Evolutionary conservation across 2,797 vertebrate genomes (phyloP).

Genomic region (Sebastes iracundus): DNA sequence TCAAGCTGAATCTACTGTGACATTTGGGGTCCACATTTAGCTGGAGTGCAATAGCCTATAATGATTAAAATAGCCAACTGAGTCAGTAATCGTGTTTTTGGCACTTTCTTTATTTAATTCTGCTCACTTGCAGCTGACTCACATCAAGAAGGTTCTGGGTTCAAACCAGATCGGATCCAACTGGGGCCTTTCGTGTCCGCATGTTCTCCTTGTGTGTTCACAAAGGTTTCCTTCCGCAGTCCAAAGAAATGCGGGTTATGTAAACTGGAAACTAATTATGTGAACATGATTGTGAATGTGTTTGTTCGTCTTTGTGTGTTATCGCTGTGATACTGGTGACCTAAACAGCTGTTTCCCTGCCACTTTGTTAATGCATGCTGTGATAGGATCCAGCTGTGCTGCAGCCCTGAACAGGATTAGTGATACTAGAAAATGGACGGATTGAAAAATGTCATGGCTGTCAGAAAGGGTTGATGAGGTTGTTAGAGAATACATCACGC

Average conservation of each 20-base stretch:
- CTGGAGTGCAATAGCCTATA: background rate
- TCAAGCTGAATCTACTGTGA: too few relatives aligned
- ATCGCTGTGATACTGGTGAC: background rate
- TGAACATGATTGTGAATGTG: too few relatives aligned
- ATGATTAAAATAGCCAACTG: background rate
- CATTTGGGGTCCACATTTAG: too few relatives aligned
- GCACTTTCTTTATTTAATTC: background rate
- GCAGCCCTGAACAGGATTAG: background rate
- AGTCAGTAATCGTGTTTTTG: too few relatives aligned
- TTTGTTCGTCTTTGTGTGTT: too few relatives aligned
- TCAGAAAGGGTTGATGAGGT: background rate
- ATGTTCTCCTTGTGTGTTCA: background rate
- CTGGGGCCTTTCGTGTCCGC: background rate
- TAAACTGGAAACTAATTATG: too few relatives aligned
- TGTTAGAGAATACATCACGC: background rate
- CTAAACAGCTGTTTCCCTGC: background rate
- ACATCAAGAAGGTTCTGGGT: background rate
- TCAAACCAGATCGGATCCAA: background rate
- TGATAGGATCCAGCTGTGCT: background rate
- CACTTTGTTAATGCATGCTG: background rate
- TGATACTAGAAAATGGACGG: background rate
- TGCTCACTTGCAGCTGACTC: background rate
- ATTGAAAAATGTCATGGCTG: background rate
- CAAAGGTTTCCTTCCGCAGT: too few relatives aligned
- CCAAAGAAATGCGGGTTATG: too few relatives aligned